A percentile compares a stretch with the other conserved stretches of the same genome.
Conservation (phyloP, 2,797 vertebrate genomes). For the Sebastes taczanowskii region DNA sequence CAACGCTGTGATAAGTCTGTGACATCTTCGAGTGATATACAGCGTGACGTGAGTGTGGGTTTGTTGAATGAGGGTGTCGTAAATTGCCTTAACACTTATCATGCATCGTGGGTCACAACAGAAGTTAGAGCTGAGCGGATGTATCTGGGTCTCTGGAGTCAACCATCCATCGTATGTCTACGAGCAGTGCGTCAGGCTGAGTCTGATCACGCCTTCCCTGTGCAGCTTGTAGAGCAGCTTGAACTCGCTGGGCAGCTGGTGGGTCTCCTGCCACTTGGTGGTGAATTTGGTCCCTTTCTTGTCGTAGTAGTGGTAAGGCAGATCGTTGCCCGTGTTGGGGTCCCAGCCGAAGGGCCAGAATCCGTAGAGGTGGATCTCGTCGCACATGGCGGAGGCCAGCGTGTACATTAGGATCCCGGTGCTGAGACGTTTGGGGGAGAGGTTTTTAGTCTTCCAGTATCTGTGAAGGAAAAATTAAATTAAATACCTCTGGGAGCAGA, state of each 20-base stretch:
- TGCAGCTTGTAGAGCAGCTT: slow-evolving; percentile 97
- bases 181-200: slow-evolving; percentile 93
- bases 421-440: slow-evolving; percentile 96
- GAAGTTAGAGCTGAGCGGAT: slow-evolving; percentile 43
- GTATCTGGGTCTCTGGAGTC: slow-evolving; percentile 37
- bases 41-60: slow-evolving; percentile 25
- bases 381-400: slow-evolving; percentile 92
- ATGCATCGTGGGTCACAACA: slow-evolving; percentile 65
- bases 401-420: slow-evolving; percentile 99
- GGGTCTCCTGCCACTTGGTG: slow-evolving; percentile 99
- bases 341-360: slow-evolving; percentile 99
- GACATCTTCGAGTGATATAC: slow-evolving; percentile 43
- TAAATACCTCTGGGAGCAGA: not conserved
- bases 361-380: slow-evolving; percentile 96
- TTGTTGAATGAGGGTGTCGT: slow-evolving; percentile 28
- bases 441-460: slow-evolving; percentile 97
- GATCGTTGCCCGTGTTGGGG: slow-evolving; percentile 94
- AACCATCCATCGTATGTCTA: slow-evolving; percentile 70
- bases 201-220: slow-evolving; percentile 92
- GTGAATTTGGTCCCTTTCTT: slow-evolving; percentile 99
- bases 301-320: slow-evolving; percentile 99
- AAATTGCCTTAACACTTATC: slow-evolving; percentile 52
- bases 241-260: slow-evolving; percentile 98
- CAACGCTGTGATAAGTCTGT: slow-evolving; percentile 17
- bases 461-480: slow-evolving; percentile 69